These are phyloP conservation scores for Ips nitidus DNA, from an alignment of 1,140 invertebrate species.

Conservation along the genomic window DNA sequence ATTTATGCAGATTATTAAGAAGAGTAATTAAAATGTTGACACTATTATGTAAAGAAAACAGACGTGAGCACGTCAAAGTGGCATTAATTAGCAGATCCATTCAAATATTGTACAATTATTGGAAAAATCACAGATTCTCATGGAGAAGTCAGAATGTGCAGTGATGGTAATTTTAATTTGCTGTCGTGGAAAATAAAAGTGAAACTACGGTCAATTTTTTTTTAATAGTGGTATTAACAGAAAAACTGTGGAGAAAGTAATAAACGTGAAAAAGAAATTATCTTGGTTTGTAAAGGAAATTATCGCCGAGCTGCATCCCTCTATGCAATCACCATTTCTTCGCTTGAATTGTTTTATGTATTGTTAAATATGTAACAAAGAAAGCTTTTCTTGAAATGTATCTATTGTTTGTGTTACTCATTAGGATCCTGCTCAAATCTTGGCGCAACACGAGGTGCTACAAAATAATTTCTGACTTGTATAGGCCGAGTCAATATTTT, in stretches of 20 bases:
- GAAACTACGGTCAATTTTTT: too few species aligned
- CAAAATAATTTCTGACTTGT: conserved; percentile 26
- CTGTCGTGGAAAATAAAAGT: too few species aligned
- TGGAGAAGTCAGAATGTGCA: too few species aligned
- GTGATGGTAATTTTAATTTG: too few species aligned
- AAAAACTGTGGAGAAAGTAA: conserved; percentile 1
- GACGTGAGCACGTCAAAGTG: neutral
- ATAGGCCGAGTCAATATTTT: conserved; percentile 29
- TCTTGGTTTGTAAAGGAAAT: conserved; percentile 16
- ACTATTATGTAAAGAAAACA: neutral
- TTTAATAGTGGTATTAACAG: too few species aligned
- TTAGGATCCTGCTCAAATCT: conserved; percentile 13
- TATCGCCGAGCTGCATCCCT: conserved; percentile 14
- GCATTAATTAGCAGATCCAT: neutral
- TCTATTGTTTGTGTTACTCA: conserved; percentile 12
- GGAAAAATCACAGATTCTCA: too few species aligned
- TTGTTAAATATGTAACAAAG: conserved; percentile 39
- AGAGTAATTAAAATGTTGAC: too few species aligned
- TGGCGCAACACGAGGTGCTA: conserved; percentile 28
- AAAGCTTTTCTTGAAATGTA: conserved; percentile 37
- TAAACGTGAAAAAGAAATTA: conserved; percentile 17
- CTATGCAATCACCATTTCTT: conserved; percentile 30
- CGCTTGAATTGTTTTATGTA: conserved; percentile 27
- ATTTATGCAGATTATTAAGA: too few species aligned
- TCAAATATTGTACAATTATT: neutral